These are phyloP conservation scores for Argyresthia goedartella DNA, from an alignment of 2,888 invertebrate species.

Conservation along the genomic window DNA sequence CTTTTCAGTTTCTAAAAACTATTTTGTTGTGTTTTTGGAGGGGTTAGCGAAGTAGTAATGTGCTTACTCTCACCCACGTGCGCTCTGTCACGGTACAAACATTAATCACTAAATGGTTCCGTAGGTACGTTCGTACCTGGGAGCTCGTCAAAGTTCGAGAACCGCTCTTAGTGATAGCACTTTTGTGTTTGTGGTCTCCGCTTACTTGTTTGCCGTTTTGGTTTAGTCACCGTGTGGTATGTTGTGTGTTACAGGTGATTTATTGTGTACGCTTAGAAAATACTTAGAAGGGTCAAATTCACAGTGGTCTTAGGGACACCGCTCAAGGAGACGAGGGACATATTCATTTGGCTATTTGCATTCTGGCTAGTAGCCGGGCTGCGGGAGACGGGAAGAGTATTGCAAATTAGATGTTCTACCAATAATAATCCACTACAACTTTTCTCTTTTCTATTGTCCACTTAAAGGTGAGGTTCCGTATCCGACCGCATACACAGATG, in stretches of 20 bases:
- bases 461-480: no score
- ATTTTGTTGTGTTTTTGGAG: no score
- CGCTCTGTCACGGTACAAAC: conserved; percentile 43
- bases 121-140: conserved; percentile 33
- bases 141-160: conserved; percentile 21
- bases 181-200: conserved; percentile 30
- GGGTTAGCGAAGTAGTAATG: not conserved
- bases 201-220: conserved; percentile 18
- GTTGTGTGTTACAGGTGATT: not conserved
- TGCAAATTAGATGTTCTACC: no score
- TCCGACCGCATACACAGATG: no score
- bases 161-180: conserved; percentile 26
- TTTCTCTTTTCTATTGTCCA: no score
- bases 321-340: no score
- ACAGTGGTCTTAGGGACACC: no score
- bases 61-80: conserved; percentile 15
- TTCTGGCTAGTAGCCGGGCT: no score
- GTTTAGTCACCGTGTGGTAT: conserved; percentile 25
- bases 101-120: conserved; percentile 60
- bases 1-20: no score
- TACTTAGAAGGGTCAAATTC: not conserved
- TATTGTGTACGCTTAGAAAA: not conserved
- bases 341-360: no score
- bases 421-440: no score
- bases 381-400: no score